Conservation (phyloP, 2,113 vertebrate genomes). For the Lepus americanus region DNA sequence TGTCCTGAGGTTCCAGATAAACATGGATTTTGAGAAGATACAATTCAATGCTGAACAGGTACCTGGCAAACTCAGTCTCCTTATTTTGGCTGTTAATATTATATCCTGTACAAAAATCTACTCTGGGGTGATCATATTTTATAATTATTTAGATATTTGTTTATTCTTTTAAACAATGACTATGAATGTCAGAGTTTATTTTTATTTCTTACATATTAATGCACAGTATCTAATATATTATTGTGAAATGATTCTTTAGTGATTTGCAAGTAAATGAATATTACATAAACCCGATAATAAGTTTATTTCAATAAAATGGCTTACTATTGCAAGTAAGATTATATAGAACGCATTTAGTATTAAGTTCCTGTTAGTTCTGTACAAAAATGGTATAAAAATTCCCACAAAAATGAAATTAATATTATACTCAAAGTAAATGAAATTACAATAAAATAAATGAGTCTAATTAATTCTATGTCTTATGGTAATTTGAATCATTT, state of each 20-base stretch:
- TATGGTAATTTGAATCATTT: constrained; percentile 73
- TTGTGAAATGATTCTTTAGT: constrained; percentile 17
- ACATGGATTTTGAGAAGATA: neutral
- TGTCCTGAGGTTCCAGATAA: neutral
- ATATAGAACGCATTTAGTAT: constrained; percentile 10
- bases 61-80: neutral
- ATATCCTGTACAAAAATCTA: neutral
- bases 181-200: neutral
- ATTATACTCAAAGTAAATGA: constrained; percentile 71
- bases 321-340: neutral
- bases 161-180: neutral
- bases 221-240: neutral
- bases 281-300: neutral
- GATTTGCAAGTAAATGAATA: neutral
- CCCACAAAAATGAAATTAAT: constrained; percentile 54
- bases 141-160: neutral
- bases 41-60: neutral
- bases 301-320: constrained; percentile 2
- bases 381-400: constrained; percentile 26
- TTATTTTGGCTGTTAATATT: neutral
- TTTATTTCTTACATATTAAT: neutral
- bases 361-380: neutral
- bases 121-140: neutral
- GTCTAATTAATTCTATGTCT: constrained; percentile 63
- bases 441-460: constrained; percentile 61